These are phyloP conservation scores for Trichonephila clavipes DNA, from an alignment of 1,140 invertebrate genomes.

Conservation along the genomic window DNA sequence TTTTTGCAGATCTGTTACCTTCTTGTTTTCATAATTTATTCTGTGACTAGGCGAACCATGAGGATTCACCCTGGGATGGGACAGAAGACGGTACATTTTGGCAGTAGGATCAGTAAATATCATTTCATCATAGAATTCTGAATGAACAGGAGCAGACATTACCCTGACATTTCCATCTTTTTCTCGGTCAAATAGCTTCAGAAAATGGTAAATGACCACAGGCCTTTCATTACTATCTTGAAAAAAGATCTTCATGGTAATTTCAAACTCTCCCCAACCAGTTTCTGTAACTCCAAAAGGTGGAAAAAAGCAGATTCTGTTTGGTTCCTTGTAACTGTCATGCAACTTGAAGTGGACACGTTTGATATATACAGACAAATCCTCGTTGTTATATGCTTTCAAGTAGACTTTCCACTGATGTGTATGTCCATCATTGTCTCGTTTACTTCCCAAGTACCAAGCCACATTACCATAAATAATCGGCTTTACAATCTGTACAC, in stretches of 20 bases:
- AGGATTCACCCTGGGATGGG: conserved; percentile 87
- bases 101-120: conserved; percentile 96
- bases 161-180: conserved; percentile 58
- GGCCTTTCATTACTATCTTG: conserved; percentile 92
- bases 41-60: conserved; percentile 85
- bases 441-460: conserved; percentile 94
- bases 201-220: conserved; percentile 86
- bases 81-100: conserved; percentile 94
- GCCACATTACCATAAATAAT: conserved; percentile 98
- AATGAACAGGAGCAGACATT: conserved; percentile 24
- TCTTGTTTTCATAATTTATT: conserved; percentile 87
- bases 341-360: conserved; percentile 99
- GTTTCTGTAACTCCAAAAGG: conserved; percentile 99
- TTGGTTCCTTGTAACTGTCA: conserved; percentile 97
- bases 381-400: conserved; percentile 92
- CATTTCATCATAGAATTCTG: conserved; percentile 80
- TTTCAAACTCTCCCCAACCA: conserved; percentile 99
- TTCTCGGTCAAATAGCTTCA: conserved; percentile 68
- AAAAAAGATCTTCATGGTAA: conserved; percentile 99
- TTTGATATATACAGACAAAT: conserved; percentile 97
- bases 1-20: conserved; percentile 89
- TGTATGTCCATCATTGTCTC: conserved; percentile 99
- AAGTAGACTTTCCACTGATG: conserved; percentile 99
- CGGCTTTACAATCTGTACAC: conserved; percentile 95
- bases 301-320: conserved; percentile 85